Percentiles rank a stretch among this genome's conserved stretches.
Conservation (phyloP, 2,888 invertebrate genomes). For the Ochropleura plecta region DNA sequence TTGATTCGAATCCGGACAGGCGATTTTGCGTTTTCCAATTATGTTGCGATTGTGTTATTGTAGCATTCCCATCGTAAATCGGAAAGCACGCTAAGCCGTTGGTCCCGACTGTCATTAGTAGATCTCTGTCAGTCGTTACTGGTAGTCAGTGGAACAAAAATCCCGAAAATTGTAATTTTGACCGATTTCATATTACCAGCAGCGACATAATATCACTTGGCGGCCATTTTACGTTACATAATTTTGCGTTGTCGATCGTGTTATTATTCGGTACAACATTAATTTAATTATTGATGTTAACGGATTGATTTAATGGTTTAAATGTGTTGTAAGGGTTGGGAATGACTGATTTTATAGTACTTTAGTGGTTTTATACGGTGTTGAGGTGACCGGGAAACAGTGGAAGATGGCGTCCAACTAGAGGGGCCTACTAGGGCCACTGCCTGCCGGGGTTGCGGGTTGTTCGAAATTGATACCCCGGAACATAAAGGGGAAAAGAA, state of each 20-base stretch:
- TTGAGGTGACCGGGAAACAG: no score
- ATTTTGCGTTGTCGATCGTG: conserved; percentile 8
- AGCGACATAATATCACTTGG: conserved; percentile 5
- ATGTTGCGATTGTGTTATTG: no score
- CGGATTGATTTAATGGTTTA: conserved; percentile 19
- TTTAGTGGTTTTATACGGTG: not conserved
- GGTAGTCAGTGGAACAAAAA: not conserved
- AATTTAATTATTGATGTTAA: conserved; percentile 46
- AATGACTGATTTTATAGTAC: not conserved
- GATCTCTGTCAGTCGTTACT: not conserved
- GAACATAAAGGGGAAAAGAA: no score
- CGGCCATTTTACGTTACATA: conserved; percentile 45
- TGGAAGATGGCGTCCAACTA: no score
- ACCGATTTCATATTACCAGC: not conserved
- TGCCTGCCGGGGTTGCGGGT: no score
- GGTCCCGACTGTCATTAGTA: no score
- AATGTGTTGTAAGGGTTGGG: not conserved
- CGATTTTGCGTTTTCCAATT: no score
- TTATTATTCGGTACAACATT: conserved; percentile 28
- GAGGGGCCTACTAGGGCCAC: no score
- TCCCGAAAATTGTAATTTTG: not conserved
- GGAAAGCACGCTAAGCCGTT: no score
- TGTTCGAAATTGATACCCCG: no score
- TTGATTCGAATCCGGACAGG: no score
- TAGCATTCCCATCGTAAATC: no score